These are phyloP conservation scores for Hylaeus volcanicus DNA, from an alignment of 1,140 invertebrate species.

Conservation along the genomic window DNA sequence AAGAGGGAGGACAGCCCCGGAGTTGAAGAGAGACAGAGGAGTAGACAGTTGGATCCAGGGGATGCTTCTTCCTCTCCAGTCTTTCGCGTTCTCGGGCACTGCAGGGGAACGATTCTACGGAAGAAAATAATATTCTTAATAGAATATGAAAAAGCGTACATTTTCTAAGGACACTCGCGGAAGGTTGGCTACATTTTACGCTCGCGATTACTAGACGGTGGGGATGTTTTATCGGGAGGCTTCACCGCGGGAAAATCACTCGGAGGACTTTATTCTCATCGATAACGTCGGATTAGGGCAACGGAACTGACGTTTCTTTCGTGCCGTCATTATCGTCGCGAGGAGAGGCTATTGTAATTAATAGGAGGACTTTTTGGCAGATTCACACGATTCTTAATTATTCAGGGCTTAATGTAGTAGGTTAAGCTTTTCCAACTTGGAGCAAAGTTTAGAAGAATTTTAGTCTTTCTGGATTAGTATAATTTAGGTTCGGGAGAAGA, in stretches of 20 bases:
- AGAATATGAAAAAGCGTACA: conserved; percentile 37
- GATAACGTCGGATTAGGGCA: conserved; percentile 22
- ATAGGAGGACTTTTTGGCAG: too few relatives aligned
- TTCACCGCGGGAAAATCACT: background rate
- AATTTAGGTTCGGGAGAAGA: too few relatives aligned
- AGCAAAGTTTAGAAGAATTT: too few relatives aligned
- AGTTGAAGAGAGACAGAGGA: background rate
- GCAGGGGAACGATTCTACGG: conserved; percentile 45
- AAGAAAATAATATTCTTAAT: conserved; percentile 57
- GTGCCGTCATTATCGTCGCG: background rate
- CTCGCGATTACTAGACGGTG: background rate
- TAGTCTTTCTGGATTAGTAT: too few relatives aligned
- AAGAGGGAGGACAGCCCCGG: background rate
- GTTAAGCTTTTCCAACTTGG: too few relatives aligned
- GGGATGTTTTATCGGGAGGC: too few relatives aligned
- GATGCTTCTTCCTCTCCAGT: conserved; percentile 50
- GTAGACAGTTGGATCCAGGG: conserved; percentile 20
- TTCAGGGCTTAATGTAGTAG: too few relatives aligned
- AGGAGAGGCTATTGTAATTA: too few relatives aligned
- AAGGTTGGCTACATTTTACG: conserved; percentile 18
- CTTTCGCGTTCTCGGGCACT: conserved; percentile 45
- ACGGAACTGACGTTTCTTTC: conserved; percentile 29
- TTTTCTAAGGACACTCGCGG: conserved; percentile 26
- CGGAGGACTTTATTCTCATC: conserved; percentile 14
- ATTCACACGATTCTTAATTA: too few relatives aligned